These are phyloP conservation scores for Drosophila bipectinata DNA, from an alignment of 1,140 invertebrate genomes.

Conservation along the genomic window DNA sequence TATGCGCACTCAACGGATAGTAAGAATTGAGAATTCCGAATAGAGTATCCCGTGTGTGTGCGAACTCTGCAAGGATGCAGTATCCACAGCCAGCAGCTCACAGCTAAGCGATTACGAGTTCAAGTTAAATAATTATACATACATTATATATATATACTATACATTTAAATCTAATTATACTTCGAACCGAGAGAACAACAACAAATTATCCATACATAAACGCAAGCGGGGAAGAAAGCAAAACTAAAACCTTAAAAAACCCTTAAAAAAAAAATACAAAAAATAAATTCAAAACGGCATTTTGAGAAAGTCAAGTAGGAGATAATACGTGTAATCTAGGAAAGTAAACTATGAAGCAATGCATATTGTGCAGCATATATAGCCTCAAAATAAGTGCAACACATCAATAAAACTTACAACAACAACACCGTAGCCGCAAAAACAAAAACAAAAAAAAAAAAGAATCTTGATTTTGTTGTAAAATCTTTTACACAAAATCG, in stretches of 20 bases:
- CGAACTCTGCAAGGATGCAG: constrained; percentile 17
- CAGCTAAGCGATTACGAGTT: constrained; percentile 71
- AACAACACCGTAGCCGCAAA: constrained; percentile 24
- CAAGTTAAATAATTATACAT: constrained; percentile 81
- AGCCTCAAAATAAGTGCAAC: constrained; percentile 36
- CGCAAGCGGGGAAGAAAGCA: constrained; percentile 8
- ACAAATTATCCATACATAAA: constrained; percentile 62
- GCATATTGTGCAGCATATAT: constrained; percentile 43
- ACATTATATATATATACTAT: constrained; percentile 67
- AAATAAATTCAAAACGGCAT: constrained; percentile 62
- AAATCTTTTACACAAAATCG: constrained; percentile 17
- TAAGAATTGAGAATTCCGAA: constrained; percentile 42
- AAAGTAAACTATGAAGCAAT: constrained; percentile 52
- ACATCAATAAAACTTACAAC: constrained; percentile 31
- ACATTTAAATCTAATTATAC: constrained; percentile 77
- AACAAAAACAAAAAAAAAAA: constrained; percentile 5
- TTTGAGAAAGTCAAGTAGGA: constrained; percentile 49
- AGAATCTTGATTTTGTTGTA: constrained; percentile 39
- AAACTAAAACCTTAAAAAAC: constrained; percentile 5
- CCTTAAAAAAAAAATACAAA: constrained; percentile 1
- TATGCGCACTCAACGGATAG: constrained; percentile 17
- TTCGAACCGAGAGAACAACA: constrained; percentile 49
- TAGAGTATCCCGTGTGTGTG: constrained; percentile 15
- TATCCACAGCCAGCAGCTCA: constrained; percentile 46
- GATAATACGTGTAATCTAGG: constrained; percentile 33